phyloP scores from a whole-genome alignment of 2,797 vertebrate species.

The Cygnus olor region DNA sequence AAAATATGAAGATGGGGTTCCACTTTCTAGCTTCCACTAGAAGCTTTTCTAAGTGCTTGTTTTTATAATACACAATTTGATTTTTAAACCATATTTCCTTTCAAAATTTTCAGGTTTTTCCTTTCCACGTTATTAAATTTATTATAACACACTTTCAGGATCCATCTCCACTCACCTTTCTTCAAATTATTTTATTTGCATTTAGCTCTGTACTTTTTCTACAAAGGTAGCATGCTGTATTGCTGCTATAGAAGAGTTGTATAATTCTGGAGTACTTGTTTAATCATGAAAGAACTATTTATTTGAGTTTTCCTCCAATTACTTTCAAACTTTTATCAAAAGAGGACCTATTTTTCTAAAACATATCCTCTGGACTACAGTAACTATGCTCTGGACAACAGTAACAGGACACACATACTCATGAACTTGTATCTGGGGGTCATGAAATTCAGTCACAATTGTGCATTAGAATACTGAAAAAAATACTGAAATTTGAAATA shows the following conservation, averaged over 20 bases:
- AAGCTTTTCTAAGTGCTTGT: not conserved
- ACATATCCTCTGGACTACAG: not conserved
- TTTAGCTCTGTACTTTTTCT: not conserved
- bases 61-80: not conserved
- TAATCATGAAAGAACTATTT: slow-evolving; percentile 3
- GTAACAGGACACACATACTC: not conserved
- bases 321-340: not conserved
- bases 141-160: not conserved
- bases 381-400: not conserved
- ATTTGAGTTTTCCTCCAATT: not conserved
- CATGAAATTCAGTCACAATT: not conserved
- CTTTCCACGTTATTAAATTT: not conserved
- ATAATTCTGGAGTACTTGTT: not conserved
- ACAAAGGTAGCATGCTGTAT: not conserved
- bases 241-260: not conserved
- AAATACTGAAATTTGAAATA: not conserved
- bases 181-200: not conserved
- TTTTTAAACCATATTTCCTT: not conserved
- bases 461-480: not conserved
- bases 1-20: not conserved
- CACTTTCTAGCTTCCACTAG: not conserved
- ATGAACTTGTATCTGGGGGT: not conserved
- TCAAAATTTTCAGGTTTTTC: not conserved
- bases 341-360: not conserved
- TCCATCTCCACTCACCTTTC: not conserved